Percentiles rank a stretch among this genome's conserved stretches.
phyloP scores from a whole-genome alignment of 2,797 vertebrate species.

The Poeciliopsis infans region DNA sequence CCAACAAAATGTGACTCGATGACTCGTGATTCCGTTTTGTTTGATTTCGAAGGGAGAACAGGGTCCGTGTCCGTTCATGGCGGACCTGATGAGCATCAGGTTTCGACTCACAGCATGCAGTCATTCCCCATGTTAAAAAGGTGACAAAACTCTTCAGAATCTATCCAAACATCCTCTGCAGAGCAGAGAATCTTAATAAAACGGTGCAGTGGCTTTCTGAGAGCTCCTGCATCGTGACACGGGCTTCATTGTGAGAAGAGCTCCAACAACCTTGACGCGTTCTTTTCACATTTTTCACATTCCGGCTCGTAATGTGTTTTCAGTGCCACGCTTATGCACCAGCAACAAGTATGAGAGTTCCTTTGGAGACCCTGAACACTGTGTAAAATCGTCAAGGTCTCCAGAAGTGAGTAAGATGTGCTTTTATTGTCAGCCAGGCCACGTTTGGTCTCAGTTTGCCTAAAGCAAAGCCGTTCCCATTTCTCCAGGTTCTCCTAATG shows the following conservation, averaged over 20 bases:
- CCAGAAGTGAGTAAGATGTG: neutral
- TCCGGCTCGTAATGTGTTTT: neutral
- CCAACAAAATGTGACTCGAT: neutral
- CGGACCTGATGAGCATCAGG: too few species aligned
- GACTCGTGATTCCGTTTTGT: neutral
- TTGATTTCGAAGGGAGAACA: neutral
- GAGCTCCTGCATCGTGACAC: neutral
- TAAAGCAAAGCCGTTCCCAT: neutral
- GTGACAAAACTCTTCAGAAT: neutral
- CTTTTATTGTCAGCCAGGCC: neutral
- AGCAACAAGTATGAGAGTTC: constrained; percentile 5
- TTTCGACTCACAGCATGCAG: neutral
- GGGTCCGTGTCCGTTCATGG: too few species aligned
- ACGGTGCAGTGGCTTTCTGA: neutral
- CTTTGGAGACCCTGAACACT: constrained; percentile 22
- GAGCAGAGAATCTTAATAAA: neutral
- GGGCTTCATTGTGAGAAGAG: neutral
- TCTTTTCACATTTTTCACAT: constrained; percentile 9
- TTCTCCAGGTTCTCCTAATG: neutral
- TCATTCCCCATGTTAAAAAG: neutral
- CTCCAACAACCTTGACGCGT: constrained; percentile 17
- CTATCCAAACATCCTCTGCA: neutral
- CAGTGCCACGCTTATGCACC: constrained; percentile 2
- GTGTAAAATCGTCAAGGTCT: constrained; percentile 15
- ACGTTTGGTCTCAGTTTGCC: neutral